Evolutionary conservation across 2,113 vertebrate genomes (phyloP).

Genomic region (Lipotes vexillifer): DNA sequence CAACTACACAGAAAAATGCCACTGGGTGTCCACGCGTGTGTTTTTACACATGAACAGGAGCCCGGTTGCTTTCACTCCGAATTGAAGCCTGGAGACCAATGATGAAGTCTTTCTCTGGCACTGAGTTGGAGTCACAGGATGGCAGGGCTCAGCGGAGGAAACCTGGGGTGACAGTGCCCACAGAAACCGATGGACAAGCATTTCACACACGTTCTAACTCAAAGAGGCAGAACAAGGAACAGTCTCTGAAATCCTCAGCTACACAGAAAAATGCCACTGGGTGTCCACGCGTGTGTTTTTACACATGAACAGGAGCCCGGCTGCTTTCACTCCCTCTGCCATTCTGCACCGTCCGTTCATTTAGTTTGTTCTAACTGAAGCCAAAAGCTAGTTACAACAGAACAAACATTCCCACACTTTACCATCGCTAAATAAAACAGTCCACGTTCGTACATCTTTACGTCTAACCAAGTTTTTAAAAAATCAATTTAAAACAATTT

Average conservation of each 20-base stretch:
- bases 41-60: neutral
- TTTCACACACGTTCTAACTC: slow-evolving; percentile 5
- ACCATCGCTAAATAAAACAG: slow-evolving; percentile 68
- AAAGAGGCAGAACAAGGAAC: neutral
- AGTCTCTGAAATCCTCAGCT: slow-evolving; percentile 46
- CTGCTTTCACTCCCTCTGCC: neutral
- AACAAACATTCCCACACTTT: slow-evolving; percentile 64
- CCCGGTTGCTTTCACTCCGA: neutral
- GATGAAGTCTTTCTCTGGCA: neutral
- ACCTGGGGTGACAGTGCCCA: neutral
- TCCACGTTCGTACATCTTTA: neutral
- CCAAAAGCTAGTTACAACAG: slow-evolving; percentile 67
- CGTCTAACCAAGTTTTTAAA: slow-evolving; percentile 4
- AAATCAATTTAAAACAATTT: slow-evolving; percentile 39
- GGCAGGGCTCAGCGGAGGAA: neutral
- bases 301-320: neutral
- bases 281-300: rapidly evolving
- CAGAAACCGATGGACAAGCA: neutral
- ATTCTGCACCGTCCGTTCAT: neutral
- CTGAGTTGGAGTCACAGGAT: neutral
- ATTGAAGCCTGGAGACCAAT: neutral
- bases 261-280: neutral
- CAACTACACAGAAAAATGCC: neutral
- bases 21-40: rapidly evolving
- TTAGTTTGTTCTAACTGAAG: slow-evolving; percentile 33